A percentile compares a stretch with the other conserved stretches of the same genome.
phyloP scores from a whole-genome alignment of 1,140 invertebrate genomes.

The Lethrus apterus region DNA sequence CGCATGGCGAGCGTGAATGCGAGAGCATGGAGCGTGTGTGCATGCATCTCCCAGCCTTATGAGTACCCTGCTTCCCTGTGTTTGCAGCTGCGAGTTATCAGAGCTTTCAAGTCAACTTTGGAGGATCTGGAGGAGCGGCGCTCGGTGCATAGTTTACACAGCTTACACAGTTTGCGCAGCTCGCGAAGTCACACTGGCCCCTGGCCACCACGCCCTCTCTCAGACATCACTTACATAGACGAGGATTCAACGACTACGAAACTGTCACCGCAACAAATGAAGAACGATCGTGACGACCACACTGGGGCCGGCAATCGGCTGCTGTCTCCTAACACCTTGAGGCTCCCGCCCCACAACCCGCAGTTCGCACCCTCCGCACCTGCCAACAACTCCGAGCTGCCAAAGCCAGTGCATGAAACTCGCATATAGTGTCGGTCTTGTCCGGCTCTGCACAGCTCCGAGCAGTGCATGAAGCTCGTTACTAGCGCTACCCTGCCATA shows the following conservation, averaged over 20 bases:
- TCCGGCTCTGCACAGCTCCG: constrained; percentile 20
- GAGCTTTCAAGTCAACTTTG: constrained; percentile 98
- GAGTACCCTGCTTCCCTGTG: constrained; percentile 48
- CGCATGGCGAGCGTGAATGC: constrained; percentile 6
- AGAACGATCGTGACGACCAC: constrained; percentile 44
- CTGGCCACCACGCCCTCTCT: constrained; percentile 67
- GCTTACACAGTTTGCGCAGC: constrained; percentile 87
- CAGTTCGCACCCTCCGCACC: constrained; percentile 36
- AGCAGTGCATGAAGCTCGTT: constrained; percentile 20
- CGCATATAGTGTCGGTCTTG: constrained; percentile 52
- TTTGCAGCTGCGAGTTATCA: constrained; percentile 99
- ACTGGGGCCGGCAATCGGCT: constrained; percentile 30
- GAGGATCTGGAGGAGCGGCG: constrained; percentile 99
- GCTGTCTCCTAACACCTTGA: constrained; percentile 40
- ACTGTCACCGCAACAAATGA: constrained; percentile 46
- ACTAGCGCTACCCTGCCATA: constrained; percentile 18
- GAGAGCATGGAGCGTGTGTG: constrained; percentile 28
- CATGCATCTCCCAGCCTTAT: constrained; percentile 34
- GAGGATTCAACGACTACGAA: constrained; percentile 64
- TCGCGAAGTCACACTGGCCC: constrained; percentile 70
- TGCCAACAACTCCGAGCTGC: constrained; percentile 50
- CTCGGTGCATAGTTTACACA: constrained; percentile 95
- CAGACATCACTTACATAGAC: constrained; percentile 89
- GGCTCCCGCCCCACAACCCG: constrained; percentile 38
- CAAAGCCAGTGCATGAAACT: constrained; percentile 63